Evolutionary conservation across 2,113 vertebrate species (phyloP).

Genomic region (Globicephala melas): DNA sequence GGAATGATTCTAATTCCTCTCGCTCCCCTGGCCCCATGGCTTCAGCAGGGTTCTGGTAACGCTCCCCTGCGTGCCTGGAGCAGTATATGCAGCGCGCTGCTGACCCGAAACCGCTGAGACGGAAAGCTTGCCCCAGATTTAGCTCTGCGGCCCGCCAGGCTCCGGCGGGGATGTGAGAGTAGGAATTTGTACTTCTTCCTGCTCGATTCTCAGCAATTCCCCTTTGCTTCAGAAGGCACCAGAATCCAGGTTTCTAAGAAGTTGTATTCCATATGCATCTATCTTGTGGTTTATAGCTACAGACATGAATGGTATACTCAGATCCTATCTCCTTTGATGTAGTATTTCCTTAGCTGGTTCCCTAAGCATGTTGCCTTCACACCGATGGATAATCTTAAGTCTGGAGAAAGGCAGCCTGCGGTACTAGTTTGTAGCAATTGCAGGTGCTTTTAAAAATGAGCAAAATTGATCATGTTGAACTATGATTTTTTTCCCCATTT

Average conservation of each 20-base stretch:
- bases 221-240: slow-evolving; percentile 22
- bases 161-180: neutral
- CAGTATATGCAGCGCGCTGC: neutral
- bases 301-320: neutral
- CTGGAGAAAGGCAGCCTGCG: neutral
- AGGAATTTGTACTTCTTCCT: neutral
- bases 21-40: neutral
- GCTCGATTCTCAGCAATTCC: neutral
- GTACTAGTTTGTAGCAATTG: slow-evolving; percentile 45
- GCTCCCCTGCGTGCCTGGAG: neutral
- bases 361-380: slow-evolving; percentile 46
- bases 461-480: neutral
- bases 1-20: neutral
- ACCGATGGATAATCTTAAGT: slow-evolving; percentile 57
- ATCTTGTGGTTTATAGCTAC: neutral
- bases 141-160: neutral
- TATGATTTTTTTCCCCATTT: neutral
- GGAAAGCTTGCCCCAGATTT: neutral
- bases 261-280: neutral
- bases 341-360: slow-evolving; percentile 57
- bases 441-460: slow-evolving; percentile 39
- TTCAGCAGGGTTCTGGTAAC: neutral
- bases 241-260: neutral
- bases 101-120: fast-evolving
- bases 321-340: neutral